phyloP scores from a whole-genome alignment of 2,113 vertebrate species.

The Ptilorrhoa leucosticta region DNA sequence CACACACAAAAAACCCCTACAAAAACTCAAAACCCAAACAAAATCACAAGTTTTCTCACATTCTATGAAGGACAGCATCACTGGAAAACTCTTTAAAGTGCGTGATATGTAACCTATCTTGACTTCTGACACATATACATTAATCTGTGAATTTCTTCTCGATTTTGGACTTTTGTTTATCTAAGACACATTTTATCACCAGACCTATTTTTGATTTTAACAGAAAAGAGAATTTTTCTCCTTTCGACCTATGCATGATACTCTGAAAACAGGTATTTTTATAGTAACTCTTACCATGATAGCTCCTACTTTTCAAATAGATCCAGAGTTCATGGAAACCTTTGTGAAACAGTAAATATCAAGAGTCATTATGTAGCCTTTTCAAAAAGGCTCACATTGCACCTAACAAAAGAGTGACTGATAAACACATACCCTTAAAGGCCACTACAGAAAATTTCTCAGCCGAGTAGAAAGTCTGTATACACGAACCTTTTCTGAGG shows the following conservation, averaged over 20 bases:
- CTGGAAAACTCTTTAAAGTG: neutral
- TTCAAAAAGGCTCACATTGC: neutral
- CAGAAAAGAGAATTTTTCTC: neutral
- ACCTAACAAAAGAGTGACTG: neutral
- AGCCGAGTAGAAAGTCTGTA: neutral
- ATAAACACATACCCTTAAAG: neutral
- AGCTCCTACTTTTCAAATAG: neutral
- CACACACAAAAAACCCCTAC: fast-evolving
- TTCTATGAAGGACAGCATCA: neutral
- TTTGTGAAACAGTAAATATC: neutral
- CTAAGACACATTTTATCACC: neutral
- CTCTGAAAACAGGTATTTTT: neutral
- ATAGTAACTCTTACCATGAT: neutral
- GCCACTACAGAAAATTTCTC: neutral
- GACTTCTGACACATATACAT: neutral
- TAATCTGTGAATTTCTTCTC: neutral
- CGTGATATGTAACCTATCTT: neutral
- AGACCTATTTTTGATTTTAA: neutral
- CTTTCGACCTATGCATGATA: neutral
- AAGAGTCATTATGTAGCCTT: neutral
- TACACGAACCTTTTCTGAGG: neutral
- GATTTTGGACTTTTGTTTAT: neutral
- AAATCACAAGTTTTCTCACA: neutral
- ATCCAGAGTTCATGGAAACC: neutral
- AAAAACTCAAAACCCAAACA: neutral